Evolutionary conservation across 2,113 vertebrate species (phyloP), one percentile per base, ranked within the genome.

Genomic region (Athene cunicularia): DNA sequence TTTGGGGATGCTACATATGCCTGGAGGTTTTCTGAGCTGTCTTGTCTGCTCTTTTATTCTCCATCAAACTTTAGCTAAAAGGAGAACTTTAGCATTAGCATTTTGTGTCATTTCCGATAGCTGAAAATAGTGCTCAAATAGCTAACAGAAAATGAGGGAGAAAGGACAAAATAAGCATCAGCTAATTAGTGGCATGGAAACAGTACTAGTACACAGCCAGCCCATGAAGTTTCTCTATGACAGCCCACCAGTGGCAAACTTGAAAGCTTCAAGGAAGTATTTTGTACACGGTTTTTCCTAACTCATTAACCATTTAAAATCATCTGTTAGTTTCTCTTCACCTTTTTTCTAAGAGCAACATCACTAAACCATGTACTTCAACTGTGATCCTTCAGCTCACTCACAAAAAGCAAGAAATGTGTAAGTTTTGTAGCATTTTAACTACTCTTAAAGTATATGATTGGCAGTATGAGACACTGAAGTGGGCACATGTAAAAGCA

Each of bases 41-140:
- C 95, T 95, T 96, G 95, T 96, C 96, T 97, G 88, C 63, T 94
- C 91, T 96, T 89, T 95, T 89, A 75, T 95, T 97, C 83, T 85
- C 62, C 80, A 21, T 76, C 81, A 80, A 55, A 74, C 68, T 85
- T 70, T 0, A 80, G 81, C 95, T 97, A 71, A 95, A 96, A 95
- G 86, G 68, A 95, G 94, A 95, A 66, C 39, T 91, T 82, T 3
- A 58, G 73, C 73, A 43, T 91, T 52, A 52, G 27, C 33, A 6
- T 87, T 91, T 82, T 37, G 83, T 92, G 86, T 89, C 77, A 80
- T 95, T 96, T 89, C 96, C 45, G 21, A 92, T 47, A 33, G 93
- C 91, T 87, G 77, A 72, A 96, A 97, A 95, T 80, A 96, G 86
- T 2, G 6, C 53, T 89, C 27, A 20, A 63, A 60, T 22, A 70